Percentiles rank a stretch among this genome's conserved stretches.
These are phyloP conservation scores for Dendropsophus ebraccatus DNA, from an alignment of 2,113 vertebrate species.

Conservation along the genomic window DNA sequence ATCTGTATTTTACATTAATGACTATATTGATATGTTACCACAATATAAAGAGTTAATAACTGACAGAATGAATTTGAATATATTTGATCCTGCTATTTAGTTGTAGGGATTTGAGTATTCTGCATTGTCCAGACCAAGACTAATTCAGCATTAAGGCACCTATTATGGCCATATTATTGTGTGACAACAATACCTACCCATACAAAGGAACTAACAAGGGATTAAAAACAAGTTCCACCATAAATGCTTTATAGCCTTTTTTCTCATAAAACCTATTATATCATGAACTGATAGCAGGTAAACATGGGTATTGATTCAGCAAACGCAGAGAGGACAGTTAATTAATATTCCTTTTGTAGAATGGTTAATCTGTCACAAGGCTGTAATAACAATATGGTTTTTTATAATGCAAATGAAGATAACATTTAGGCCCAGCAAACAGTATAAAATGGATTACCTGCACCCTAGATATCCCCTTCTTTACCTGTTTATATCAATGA, in stretches of 20 bases:
- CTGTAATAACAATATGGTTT: slow-evolving; percentile 7
- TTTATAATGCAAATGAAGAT: slow-evolving; percentile 12
- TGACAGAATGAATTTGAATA: background rate
- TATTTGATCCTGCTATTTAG: background rate
- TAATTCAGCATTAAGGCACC: background rate
- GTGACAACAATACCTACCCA: background rate
- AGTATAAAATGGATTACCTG: slow-evolving; percentile 28
- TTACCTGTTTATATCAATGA: background rate
- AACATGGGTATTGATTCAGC: background rate
- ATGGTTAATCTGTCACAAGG: background rate
- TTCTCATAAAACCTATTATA: background rate
- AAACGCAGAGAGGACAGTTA: background rate
- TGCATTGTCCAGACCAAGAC: background rate
- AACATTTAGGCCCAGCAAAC: slow-evolving; percentile 26
- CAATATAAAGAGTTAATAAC: background rate
- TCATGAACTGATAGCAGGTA: slow-evolving; percentile 12
- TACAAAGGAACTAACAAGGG: background rate
- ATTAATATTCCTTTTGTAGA: background rate
- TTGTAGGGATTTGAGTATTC: background rate
- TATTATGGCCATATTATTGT: background rate
- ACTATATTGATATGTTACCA: background rate
- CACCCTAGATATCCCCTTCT: background rate
- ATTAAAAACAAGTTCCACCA: background rate
- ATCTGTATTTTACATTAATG: no score
- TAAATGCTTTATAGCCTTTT: background rate